Evolutionary conservation across 53 echinoderm and acorn worm species (phyloP).

Genomic region (Astropecten irregularis): DNA sequence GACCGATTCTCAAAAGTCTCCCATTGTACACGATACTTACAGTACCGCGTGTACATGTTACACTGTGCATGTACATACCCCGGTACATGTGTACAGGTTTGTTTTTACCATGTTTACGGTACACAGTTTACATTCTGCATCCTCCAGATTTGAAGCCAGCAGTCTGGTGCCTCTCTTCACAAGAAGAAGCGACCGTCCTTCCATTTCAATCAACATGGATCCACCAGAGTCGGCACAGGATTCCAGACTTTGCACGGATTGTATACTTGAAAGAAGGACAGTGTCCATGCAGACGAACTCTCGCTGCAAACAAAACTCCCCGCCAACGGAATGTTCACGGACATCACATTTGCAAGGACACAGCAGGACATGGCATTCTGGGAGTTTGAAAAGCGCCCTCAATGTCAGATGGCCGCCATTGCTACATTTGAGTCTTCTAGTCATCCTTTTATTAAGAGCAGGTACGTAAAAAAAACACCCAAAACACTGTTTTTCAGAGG

Average conservation of each 20-base stretch:
- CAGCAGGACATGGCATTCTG: background rate
- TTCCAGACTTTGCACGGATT: background rate
- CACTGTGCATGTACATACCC: background rate
- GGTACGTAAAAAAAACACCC: background rate
- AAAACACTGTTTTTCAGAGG: background rate
- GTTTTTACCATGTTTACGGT: background rate
- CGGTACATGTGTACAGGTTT: background rate
- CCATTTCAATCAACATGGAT: background rate
- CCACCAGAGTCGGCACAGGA: background rate
- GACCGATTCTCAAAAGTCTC: no score
- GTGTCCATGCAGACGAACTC: background rate
- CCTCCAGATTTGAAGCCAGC: no score
- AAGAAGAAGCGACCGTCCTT: no score
- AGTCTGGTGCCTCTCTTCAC: no score
- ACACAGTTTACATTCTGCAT: background rate
- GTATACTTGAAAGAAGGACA: background rate
- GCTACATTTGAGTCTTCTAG: background rate
- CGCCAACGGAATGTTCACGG: background rate
- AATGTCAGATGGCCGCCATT: slow-evolving; percentile 11
- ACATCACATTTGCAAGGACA: background rate
- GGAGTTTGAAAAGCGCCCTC: slow-evolving; percentile 8
- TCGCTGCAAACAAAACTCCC: background rate
- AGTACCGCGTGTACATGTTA: background rate
- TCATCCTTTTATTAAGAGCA: slow-evolving; percentile 5
- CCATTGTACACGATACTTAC: no score